A percentile compares a stretch with the other conserved stretches of the same genome.
Evolutionary conservation across 2,113 vertebrate genomes (phyloP).

Genomic region (Asarcornis scutulata): DNA sequence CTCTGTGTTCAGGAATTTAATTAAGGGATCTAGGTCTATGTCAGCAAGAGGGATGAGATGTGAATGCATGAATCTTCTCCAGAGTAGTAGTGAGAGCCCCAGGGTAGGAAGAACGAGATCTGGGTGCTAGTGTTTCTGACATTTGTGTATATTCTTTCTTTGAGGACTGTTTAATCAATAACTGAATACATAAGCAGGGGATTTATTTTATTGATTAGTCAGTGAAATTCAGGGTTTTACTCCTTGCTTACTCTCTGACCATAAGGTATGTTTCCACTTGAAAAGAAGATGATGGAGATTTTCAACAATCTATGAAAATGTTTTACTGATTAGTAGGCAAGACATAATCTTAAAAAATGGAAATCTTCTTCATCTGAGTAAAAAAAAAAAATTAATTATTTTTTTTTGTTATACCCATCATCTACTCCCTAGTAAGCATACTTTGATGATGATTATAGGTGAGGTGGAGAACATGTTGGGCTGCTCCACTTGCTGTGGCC

Average conservation of each 20-base stretch:
- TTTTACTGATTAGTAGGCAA: not conserved
- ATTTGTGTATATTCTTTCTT: not conserved
- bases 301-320: not conserved
- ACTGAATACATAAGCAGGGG: not conserved
- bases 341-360: fast-evolving
- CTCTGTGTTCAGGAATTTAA: not conserved
- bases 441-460: too few species aligned
- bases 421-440: fast-evolving
- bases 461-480: too few species aligned
- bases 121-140: not conserved
- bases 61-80: not conserved
- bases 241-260: not conserved
- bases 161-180: not conserved
- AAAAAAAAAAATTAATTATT: too few species aligned
- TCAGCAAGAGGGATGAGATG: not conserved
- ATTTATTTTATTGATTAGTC: not conserved
- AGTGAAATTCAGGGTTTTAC: not conserved
- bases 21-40: not conserved
- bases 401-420: not conserved
- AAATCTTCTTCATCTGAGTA: not conserved
- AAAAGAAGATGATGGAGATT: fast-evolving
- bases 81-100: not conserved
- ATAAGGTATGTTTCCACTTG: not conserved
- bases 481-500: not conserved
- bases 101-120: not conserved